These are phyloP conservation scores for Dicaeum eximium DNA, from an alignment of 2,113 vertebrate species.

Conservation along the genomic window DNA sequence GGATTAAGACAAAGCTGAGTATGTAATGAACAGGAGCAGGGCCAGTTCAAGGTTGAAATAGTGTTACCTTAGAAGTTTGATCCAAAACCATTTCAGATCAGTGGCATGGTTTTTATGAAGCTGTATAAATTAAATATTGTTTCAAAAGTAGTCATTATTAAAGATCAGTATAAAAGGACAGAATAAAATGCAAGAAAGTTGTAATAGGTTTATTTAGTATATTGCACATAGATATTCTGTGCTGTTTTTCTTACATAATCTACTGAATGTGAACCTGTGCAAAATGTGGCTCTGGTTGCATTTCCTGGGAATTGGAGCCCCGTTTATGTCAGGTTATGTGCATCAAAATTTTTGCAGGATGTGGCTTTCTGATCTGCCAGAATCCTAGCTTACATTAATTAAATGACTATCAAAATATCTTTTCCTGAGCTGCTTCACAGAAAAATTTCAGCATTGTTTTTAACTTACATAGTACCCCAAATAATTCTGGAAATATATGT, in stretches of 20 bases:
- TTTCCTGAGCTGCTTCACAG: not conserved
- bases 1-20: not conserved
- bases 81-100: not conserved
- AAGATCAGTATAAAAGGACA: not conserved
- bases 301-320: constrained; percentile 2
- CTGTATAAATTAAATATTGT: not conserved
- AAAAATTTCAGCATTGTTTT: constrained; percentile 16
- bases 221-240: not conserved
- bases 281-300: not conserved
- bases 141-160: not conserved
- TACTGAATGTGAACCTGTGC: not conserved
- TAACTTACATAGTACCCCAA: constrained; percentile 13
- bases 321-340: not conserved
- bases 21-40: not conserved
- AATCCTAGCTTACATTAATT: not conserved
- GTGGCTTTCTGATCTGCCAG: not conserved
- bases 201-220: not conserved
- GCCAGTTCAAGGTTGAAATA: not conserved
- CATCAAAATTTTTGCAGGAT: not conserved
- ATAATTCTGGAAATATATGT: constrained; percentile 50
- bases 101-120: not conserved
- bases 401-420: constrained; percentile 34
- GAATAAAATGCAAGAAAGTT: not conserved
- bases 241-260: not conserved
- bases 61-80: not conserved